Evolutionary conservation across 1,140 invertebrate genomes (phyloP).

Genomic region (Alviniconcha marisindica): DNA sequence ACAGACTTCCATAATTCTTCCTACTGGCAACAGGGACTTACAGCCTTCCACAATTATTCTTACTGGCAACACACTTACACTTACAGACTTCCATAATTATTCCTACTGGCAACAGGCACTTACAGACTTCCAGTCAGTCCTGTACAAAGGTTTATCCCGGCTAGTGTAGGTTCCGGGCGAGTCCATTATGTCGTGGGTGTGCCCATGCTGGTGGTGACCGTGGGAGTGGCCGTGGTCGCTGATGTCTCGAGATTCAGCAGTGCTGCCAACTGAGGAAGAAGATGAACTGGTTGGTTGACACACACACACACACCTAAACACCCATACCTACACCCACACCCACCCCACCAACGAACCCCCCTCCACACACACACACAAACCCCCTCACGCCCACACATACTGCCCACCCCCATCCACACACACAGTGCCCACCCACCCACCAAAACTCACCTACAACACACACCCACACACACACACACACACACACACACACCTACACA

Average conservation of each 20-base stretch:
- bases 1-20: too few relatives aligned
- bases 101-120: not conserved
- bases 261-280: not conserved
- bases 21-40: too few relatives aligned
- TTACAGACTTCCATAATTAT: not conserved
- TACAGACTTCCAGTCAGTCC: constrained; percentile 71
- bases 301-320: not conserved
- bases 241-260: not conserved
- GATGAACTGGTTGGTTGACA: not conserved
- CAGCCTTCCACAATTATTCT: too few relatives aligned
- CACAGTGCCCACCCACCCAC: too few relatives aligned
- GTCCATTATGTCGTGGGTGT: constrained; percentile 73
- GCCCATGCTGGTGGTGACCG: constrained; percentile 65
- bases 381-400: too few relatives aligned
- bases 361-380: too few relatives aligned
- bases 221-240: constrained; percentile 49
- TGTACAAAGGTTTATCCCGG: constrained; percentile 59
- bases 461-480: too few relatives aligned
- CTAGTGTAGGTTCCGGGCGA: constrained; percentile 63
- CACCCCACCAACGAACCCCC: too few relatives aligned
- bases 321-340: not conserved
- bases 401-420: too few relatives aligned
- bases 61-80: too few relatives aligned
- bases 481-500: too few relatives aligned
- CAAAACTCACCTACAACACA: too few relatives aligned